These are phyloP conservation scores for Salarias fasciatus DNA, from an alignment of 2,797 vertebrate genomes.

Conservation along the genomic window DNA sequence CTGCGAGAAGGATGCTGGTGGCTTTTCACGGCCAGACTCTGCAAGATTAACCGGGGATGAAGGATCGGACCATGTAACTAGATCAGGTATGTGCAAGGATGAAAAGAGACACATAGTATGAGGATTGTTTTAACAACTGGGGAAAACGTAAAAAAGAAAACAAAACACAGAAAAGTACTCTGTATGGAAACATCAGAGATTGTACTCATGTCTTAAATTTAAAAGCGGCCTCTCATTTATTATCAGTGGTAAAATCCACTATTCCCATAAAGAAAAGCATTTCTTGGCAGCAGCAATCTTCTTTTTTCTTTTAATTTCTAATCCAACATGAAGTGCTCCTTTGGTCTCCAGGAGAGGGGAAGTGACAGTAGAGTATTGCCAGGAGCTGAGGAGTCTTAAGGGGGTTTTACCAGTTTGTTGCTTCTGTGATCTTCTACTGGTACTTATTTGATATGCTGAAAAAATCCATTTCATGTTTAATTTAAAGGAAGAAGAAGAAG, in stretches of 20 bases:
- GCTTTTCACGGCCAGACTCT: conserved; percentile 41
- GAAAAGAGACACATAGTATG: neutral
- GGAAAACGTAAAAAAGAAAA: neutral
- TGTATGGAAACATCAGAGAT: neutral
- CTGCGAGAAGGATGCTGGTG: conserved; percentile 53
- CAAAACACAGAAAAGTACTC: too few species aligned
- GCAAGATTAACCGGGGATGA: conserved; percentile 56
- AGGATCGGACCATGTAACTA: conserved; percentile 63
- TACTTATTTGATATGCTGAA: too few species aligned
- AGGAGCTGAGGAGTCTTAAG: conserved; percentile 28
- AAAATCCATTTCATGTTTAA: too few species aligned
- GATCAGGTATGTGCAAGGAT: conserved; percentile 58
- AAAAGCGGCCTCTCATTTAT: neutral
- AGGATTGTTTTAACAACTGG: neutral
- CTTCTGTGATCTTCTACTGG: conserved; percentile 39
- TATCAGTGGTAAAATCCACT: neutral
- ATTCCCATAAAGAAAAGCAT: neutral
- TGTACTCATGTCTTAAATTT: conserved; percentile 2
- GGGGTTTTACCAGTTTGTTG: conserved; percentile 42
- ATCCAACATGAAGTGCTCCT: conserved; percentile 13
- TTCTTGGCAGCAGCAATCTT: neutral
- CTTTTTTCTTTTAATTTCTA: neutral
- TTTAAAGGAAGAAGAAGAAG: too few species aligned
- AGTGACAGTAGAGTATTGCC: conserved; percentile 26
- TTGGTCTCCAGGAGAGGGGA: conserved; percentile 18